Percentiles rank a stretch among this genome's conserved stretches.
These are phyloP conservation scores for Pogona vitticeps DNA, from an alignment of 2,113 vertebrate species.

Conservation along the genomic window DNA sequence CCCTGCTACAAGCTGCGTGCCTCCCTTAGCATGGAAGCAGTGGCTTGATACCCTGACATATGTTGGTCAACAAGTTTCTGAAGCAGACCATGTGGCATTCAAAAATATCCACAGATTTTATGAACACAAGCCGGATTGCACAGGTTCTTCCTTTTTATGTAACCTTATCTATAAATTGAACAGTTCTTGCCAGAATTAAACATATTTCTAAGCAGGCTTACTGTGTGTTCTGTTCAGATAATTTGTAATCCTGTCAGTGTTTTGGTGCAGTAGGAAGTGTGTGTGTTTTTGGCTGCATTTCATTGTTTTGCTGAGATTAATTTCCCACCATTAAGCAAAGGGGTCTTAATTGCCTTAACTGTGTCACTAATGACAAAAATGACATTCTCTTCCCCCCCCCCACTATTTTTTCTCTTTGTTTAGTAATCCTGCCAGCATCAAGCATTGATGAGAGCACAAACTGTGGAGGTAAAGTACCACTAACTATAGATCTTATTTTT, in stretches of 20 bases:
- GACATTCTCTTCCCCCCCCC: constrained; percentile 47
- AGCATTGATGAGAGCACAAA: constrained; percentile 89
- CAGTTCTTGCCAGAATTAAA: not conserved
- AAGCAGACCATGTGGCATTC: not conserved
- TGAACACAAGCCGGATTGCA: not conserved
- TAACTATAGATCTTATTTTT: constrained; percentile 64
- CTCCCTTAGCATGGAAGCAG: not conserved
- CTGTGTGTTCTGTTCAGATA: not conserved
- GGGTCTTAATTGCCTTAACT: constrained; percentile 52
- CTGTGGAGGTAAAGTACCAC: constrained; percentile 88
- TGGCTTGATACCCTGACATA: not conserved
- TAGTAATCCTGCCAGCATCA: constrained; percentile 95
- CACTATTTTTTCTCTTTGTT: constrained; percentile 55
- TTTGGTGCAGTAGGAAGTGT: not conserved
- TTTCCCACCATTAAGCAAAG: constrained; percentile 36
- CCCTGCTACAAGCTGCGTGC: not conserved
- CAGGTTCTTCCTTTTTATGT: not conserved
- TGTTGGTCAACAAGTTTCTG: not conserved
- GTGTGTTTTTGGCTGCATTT: not conserved
- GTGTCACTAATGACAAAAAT: constrained; percentile 50
- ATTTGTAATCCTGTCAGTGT: not conserved
- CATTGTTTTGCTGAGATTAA: constrained; percentile 35
- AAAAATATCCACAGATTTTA: not conserved
- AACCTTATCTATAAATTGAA: not conserved
- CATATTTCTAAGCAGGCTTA: not conserved